These are phyloP conservation scores for Zosterops japonicus DNA, from an alignment of 2,113 vertebrate species.

Conservation along the genomic window DNA sequence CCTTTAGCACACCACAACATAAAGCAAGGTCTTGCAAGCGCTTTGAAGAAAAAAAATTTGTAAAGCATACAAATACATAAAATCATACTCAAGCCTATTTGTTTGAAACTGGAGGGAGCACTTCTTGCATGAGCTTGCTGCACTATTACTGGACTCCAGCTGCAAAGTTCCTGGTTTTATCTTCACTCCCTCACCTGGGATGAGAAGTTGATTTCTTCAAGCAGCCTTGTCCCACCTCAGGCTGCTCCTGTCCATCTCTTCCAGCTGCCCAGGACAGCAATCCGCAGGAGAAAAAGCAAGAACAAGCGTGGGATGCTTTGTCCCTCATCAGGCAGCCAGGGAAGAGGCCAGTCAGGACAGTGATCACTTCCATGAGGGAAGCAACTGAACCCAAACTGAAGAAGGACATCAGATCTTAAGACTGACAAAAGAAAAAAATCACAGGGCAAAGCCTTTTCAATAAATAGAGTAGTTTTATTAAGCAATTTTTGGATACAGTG, in stretches of 20 bases:
- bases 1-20: background rate
- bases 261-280: background rate
- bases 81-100: background rate
- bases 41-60: background rate
- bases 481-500: background rate
- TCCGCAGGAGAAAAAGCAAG: background rate
- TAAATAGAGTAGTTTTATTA: background rate
- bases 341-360: background rate
- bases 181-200: rapidly evolving
- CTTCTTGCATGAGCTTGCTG: background rate
- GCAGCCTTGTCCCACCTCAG: background rate
- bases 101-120: background rate
- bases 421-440: background rate
- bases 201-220: background rate
- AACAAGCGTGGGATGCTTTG: rapidly evolving
- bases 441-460: background rate
- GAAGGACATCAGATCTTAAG: background rate
- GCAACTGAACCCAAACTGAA: background rate
- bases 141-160: background rate
- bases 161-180: background rate
- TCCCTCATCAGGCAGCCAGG: background rate
- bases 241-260: background rate
- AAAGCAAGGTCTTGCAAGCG: background rate
- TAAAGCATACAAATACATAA: rapidly evolving
- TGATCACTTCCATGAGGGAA: rapidly evolving